Conservation (phyloP, 2,113 vertebrate genomes). For the Conger conger region DNA sequence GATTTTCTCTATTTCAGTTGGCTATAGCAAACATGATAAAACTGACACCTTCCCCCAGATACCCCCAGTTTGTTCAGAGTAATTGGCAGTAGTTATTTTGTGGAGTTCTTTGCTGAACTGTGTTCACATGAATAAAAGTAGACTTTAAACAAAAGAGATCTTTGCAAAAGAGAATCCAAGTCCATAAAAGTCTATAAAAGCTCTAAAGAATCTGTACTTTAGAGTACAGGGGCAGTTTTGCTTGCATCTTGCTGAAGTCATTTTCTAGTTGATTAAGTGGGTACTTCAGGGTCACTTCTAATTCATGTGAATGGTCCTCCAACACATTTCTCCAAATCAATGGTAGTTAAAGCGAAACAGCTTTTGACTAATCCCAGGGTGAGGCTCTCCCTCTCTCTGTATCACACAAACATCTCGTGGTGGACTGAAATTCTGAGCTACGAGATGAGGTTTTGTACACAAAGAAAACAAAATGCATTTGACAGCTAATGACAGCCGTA, state of each 20-base stretch:
- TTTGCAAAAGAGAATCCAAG: not conserved
- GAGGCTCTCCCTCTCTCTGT: not conserved
- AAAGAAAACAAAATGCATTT: not conserved
- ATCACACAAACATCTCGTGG: not conserved
- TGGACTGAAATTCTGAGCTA: not conserved
- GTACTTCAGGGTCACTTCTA: conserved; percentile 65
- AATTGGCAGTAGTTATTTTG: too few species aligned
- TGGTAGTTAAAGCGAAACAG: conserved; percentile 9
- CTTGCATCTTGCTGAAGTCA: conserved; percentile 38
- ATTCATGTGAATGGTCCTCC: conserved; percentile 71
- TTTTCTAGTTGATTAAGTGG: conserved; percentile 65
- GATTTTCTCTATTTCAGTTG: not conserved
- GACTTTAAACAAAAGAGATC: not conserved
- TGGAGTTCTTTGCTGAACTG: not conserved
- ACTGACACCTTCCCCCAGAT: not conserved
- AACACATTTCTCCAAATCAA: conserved; percentile 24
- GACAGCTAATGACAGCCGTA: not conserved
- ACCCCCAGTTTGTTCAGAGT: too few species aligned
- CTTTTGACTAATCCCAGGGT: not conserved
- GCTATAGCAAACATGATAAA: too few species aligned
- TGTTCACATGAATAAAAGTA: conserved; percentile 2
- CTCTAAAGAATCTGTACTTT: not conserved
- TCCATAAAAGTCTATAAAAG: conserved; percentile 7
- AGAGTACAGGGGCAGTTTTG: not conserved
- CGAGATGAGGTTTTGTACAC: not conserved